These are phyloP conservation scores for Drosophila pallidifrons DNA, from an alignment of 1,140 invertebrate species.

Conservation along the genomic window DNA sequence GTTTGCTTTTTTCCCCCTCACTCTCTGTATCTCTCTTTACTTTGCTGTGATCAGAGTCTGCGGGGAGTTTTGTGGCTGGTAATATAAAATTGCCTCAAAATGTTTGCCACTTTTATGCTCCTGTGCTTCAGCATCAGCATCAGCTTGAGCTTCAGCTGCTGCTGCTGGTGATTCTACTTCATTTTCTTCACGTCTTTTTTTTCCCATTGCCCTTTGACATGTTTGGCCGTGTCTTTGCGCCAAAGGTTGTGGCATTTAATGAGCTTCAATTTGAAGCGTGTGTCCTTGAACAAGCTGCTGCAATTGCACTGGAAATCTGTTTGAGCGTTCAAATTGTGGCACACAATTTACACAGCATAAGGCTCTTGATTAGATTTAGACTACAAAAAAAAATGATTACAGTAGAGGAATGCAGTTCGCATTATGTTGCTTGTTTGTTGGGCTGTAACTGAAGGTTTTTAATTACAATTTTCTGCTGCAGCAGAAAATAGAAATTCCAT, in stretches of 20 bases:
- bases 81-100: conserved; percentile 80
- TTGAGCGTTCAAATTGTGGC: conserved; percentile 21
- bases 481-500: too few species aligned
- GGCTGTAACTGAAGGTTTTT: too few species aligned
- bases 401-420: not conserved
- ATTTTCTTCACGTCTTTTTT: conserved; percentile 48
- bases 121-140: not conserved
- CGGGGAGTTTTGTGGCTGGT: conserved; percentile 56
- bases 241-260: conserved; percentile 79
- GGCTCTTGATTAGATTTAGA: not conserved
- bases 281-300: conserved; percentile 52
- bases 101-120: conserved; percentile 68
- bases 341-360: conserved; percentile 2
- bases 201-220: conserved; percentile 64
- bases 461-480: too few species aligned
- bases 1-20: conserved; percentile 62
- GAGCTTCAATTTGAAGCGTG: conserved; percentile 73
- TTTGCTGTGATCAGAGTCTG: conserved; percentile 73
- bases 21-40: not conserved
- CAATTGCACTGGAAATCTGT: conserved; percentile 47
- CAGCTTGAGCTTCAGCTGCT: not conserved
- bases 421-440: too few species aligned
- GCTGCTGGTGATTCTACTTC: conserved; percentile 10
- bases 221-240: conserved; percentile 44
- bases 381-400: not conserved